Percentiles rank a stretch among this genome's conserved stretches.
These are phyloP conservation scores for Microctonus brassicae DNA, from an alignment of 2,888 invertebrate genomes.

Conservation along the genomic window DNA sequence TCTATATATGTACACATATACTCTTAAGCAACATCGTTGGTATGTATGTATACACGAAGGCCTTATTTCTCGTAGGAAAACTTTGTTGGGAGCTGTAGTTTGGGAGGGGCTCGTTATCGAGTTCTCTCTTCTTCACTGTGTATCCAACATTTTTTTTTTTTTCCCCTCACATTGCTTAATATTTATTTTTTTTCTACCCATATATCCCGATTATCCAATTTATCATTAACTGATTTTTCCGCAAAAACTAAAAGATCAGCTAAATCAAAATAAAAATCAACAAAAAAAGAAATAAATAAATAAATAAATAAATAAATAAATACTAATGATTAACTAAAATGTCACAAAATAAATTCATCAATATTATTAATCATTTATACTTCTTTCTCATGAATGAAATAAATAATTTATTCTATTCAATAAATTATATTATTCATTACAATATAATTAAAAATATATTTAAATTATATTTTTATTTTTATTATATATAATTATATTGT, in stretches of 20 bases:
- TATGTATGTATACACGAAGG: background rate
- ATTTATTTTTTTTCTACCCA: background rate
- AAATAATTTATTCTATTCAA: no score
- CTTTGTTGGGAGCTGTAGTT: background rate
- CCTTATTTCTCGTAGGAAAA: background rate
- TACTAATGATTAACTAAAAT: background rate
- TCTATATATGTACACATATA: background rate
- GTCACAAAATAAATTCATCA: no score
- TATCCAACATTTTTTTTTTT: background rate
- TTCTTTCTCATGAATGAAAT: no score
- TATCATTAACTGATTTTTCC: background rate
- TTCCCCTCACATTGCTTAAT: no score
- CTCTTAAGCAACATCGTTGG: background rate
- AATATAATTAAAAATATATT: no score
- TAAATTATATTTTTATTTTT: no score
- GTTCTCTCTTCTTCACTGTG: background rate
- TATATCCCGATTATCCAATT: background rate
- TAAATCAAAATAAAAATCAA: background rate
- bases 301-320: no score
- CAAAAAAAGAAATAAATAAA: background rate
- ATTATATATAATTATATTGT: no score
- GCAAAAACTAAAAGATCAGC: no score
- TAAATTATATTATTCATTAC: no score
- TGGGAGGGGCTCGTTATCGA: conserved; percentile 3
- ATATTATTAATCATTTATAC: no score